Conservation (phyloP, 2,113 vertebrate genomes). For the Aix galericulata region DNA sequence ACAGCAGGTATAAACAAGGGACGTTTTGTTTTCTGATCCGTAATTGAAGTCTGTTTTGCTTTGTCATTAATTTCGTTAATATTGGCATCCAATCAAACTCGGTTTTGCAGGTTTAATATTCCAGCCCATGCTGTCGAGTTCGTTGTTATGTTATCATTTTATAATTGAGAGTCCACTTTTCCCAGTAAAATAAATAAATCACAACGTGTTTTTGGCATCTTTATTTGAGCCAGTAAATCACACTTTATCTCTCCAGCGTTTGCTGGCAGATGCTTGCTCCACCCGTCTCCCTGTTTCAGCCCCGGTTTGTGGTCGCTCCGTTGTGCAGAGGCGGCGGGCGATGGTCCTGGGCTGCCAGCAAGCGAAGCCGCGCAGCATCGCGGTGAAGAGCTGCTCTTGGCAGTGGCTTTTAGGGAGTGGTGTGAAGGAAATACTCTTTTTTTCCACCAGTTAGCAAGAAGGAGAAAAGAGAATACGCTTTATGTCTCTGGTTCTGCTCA, state of each 20-base stretch:
- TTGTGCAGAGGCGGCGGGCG: not conserved
- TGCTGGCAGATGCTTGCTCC: not conserved
- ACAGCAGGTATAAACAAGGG: constrained; percentile 32
- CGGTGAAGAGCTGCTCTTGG: not conserved
- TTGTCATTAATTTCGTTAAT: constrained; percentile 50
- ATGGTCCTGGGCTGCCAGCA: not conserved
- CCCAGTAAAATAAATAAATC: constrained; percentile 47
- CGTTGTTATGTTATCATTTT: constrained; percentile 23
- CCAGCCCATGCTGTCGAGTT: not conserved
- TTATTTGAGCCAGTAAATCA: constrained; percentile 59
- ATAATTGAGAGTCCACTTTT: constrained; percentile 35
- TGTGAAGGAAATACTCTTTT: not conserved
- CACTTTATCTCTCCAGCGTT: not conserved
- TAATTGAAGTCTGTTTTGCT: constrained; percentile 63
- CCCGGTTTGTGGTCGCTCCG: not conserved
- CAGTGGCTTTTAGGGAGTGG: not conserved
- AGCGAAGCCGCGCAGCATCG: not conserved
- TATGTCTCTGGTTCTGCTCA: not conserved
- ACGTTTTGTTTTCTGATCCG: constrained; percentile 61
- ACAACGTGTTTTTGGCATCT: not conserved
- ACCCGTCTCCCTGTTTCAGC: not conserved
- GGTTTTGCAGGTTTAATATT: constrained; percentile 44
- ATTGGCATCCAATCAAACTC: constrained; percentile 30
- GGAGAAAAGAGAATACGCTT: not conserved
- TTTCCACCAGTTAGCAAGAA: not conserved